Conservation (phyloP, 1,140 invertebrate genomes). For the Zaprionus taronus region DNA sequence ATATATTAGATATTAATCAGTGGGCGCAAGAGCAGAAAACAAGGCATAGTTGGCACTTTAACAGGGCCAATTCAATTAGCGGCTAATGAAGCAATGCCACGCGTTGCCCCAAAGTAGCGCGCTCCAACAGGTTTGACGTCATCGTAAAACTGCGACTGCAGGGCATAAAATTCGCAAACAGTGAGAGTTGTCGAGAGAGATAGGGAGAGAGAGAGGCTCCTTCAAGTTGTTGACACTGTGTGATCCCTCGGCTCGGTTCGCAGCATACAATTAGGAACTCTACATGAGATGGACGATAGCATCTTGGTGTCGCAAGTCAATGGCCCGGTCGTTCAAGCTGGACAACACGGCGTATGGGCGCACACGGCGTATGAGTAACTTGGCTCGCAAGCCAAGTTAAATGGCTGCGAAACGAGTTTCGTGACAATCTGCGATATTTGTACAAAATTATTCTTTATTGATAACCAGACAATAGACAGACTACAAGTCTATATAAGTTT, state of each 20-base stretch:
- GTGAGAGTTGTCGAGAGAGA: too few relatives aligned
- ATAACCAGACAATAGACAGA: constrained; percentile 18
- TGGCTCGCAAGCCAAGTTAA: constrained; percentile 25
- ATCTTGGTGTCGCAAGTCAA: constrained; percentile 33
- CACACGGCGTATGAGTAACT: constrained; percentile 16
- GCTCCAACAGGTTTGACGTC: constrained; percentile 66
- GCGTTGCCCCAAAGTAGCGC: constrained; percentile 19
- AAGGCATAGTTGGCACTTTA: constrained; percentile 2
- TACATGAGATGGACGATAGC: constrained; percentile 47
- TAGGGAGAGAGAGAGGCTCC: not conserved
- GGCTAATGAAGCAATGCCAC: constrained; percentile 65
- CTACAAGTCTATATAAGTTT: constrained; percentile 9
- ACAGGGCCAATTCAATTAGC: constrained; percentile 62
- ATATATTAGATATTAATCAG: constrained; percentile 43
- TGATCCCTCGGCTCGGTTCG: not conserved
- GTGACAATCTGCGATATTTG: constrained; percentile 33
- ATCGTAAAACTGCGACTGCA: constrained; percentile 57
- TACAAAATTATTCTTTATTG: constrained; percentile 65
- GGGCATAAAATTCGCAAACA: constrained; percentile 34
- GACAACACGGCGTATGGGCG: constrained; percentile 45
- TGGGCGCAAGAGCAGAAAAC: not conserved
- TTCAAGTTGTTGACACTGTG: constrained; percentile 1
- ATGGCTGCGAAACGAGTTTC: constrained; percentile 49
- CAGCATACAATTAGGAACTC: constrained; percentile 29
- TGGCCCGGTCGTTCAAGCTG: constrained; percentile 17